These are phyloP conservation scores for Drosophila bocqueti DNA, from an alignment of 1,140 invertebrate genomes.

Conservation along the genomic window DNA sequence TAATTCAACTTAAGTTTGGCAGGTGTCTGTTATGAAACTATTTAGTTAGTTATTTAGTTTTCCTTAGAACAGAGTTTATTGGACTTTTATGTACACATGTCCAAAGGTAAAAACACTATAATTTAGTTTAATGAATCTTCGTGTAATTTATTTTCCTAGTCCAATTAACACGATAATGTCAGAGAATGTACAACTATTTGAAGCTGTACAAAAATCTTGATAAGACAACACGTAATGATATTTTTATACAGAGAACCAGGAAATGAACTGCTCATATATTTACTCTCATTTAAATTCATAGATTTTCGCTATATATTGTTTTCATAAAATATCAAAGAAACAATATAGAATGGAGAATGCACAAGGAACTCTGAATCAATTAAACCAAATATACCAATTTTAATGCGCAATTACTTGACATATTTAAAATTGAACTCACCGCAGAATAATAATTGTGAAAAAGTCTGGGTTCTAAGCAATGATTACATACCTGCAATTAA, in stretches of 20 bases:
- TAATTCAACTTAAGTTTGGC: background rate
- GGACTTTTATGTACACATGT: background rate
- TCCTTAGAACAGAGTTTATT: background rate
- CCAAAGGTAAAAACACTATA: constrained; percentile 8
- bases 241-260: background rate
- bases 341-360: background rate
- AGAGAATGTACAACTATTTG: constrained; percentile 1
- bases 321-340: background rate
- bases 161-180: background rate
- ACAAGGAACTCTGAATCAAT: background rate
- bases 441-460: constrained; percentile 50
- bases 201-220: constrained; percentile 6
- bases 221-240: constrained; percentile 9
- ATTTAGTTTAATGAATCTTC: constrained; percentile 2
- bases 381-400: constrained; percentile 20
- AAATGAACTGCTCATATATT: background rate
- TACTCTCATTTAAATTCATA: background rate
- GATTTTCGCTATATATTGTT: background rate
- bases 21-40: background rate
- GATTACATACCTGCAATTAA: constrained; percentile 63
- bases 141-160: constrained; percentile 1
- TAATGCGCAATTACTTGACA: constrained; percentile 49
- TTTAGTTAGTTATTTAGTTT: background rate
- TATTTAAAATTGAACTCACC: constrained; percentile 53
- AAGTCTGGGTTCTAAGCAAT: constrained; percentile 2